Percentiles rank a stretch among this genome's conserved stretches.
phyloP scores from a whole-genome alignment of 2,113 vertebrate genomes.

The Malurus elegans region DNA sequence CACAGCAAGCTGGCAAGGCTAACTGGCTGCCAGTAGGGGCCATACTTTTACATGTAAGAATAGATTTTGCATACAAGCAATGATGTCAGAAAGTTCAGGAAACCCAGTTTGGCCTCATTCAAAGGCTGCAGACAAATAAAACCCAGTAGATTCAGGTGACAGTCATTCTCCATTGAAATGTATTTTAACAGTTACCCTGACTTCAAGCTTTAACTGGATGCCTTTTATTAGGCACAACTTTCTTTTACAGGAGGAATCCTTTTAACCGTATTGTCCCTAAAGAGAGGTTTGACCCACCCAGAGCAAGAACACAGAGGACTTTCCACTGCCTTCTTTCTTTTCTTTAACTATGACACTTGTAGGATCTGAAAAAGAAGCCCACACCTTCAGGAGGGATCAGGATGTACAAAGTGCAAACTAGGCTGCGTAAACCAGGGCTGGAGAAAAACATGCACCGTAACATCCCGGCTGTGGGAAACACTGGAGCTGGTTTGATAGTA shows the following conservation, averaged over 20 bases:
- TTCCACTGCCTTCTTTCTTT: not conserved
- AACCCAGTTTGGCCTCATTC: not conserved
- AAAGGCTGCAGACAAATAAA: not conserved
- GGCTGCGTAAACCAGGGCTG: not conserved
- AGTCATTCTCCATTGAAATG: not conserved
- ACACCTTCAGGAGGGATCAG: not conserved
- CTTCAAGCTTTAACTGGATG: not conserved
- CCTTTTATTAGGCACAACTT: not conserved
- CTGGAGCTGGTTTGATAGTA: not conserved
- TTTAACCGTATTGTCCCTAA: not conserved
- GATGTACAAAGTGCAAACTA: not conserved
- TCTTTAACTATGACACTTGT: not conserved
- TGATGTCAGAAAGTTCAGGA: not conserved
- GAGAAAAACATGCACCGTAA: not conserved
- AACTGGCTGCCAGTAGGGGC: conserved; percentile 14
- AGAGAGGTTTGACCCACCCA: not conserved
- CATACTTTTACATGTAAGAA: conserved; percentile 35
- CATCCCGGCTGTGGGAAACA: not conserved
- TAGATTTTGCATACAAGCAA: conserved; percentile 7
- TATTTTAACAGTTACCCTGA: not conserved
- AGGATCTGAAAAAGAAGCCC: not conserved
- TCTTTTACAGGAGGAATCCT: not conserved
- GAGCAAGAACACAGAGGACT: not conserved
- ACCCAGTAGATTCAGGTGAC: not conserved
- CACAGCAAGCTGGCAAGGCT: conserved; percentile 40